phyloP scores from a whole-genome alignment of 2,888 invertebrate genomes.

The Lycia hirtaria region DNA sequence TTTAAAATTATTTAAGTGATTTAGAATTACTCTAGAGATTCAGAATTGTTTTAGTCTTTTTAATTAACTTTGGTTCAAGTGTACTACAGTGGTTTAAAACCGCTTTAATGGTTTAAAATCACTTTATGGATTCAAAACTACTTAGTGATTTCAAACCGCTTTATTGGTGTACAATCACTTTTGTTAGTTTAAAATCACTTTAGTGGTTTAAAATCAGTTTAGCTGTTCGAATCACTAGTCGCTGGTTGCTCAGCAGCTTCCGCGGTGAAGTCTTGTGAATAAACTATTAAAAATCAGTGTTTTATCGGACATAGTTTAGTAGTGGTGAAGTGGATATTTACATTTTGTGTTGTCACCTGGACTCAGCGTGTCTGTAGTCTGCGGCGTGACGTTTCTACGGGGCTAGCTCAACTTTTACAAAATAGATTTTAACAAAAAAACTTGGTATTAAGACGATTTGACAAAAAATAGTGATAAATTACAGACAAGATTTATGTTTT shows the following conservation, averaged over 20 bases:
- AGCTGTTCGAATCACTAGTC: background rate
- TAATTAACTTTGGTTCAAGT: too few species aligned
- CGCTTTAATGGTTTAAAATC: background rate
- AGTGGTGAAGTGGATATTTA: slow-evolving; percentile 2
- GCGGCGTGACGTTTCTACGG: slow-evolving; percentile 16
- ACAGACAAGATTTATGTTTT: too few species aligned
- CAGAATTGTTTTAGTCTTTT: too few species aligned
- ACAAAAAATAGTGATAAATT: slow-evolving; percentile 1
- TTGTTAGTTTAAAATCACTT: background rate
- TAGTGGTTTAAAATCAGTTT: background rate
- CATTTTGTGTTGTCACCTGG: background rate
- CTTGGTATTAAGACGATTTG: slow-evolving; percentile 19
- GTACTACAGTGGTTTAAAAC: background rate
- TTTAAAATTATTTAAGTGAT: background rate
- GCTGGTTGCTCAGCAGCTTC: background rate
- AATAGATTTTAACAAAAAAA: slow-evolving; percentile 7
- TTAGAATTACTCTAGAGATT: too few species aligned
- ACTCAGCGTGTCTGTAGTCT: slow-evolving; percentile 1
- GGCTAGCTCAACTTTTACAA: slow-evolving; percentile 9
- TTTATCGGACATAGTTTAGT: background rate
- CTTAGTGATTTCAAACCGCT: background rate
- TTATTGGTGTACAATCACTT: too few species aligned
- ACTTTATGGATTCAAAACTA: background rate
- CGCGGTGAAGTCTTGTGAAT: background rate
- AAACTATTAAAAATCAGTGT: slow-evolving; percentile 3